Conservation (phyloP, 2,113 vertebrate genomes). For the Copsychus sechellarum region DNA sequence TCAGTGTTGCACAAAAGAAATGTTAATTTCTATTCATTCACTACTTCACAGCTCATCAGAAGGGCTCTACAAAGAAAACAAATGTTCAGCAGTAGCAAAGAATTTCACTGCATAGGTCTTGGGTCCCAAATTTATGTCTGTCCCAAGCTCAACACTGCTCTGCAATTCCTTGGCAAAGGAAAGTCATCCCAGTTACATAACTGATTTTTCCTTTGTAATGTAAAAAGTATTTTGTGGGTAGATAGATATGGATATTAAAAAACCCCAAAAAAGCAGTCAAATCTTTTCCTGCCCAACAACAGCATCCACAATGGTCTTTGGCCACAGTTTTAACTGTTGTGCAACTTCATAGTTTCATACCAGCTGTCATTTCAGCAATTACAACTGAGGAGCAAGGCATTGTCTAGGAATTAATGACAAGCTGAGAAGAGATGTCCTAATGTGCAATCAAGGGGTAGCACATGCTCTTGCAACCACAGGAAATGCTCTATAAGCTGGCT, state of each 20-base stretch:
- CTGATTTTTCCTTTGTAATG: slow-evolving; percentile 50
- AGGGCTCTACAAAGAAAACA: not conserved
- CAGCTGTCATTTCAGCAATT: slow-evolving; percentile 49
- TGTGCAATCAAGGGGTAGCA: slow-evolving; percentile 14
- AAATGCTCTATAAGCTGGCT: not conserved
- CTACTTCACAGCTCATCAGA: slow-evolving; percentile 27
- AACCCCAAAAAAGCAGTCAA: not conserved
- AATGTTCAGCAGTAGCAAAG: slow-evolving; percentile 15
- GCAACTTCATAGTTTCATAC: slow-evolving; percentile 36
- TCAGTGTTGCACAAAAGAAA: not conserved
- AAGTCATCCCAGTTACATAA: slow-evolving; percentile 42
- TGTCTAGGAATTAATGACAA: slow-evolving; percentile 59
- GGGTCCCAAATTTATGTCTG: slow-evolving; percentile 8
- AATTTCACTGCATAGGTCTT: slow-evolving; percentile 35
- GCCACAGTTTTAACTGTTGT: not conserved
- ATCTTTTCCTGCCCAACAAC: not conserved
- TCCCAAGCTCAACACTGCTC: slow-evolving; percentile 11
- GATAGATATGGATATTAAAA: slow-evolving; percentile 18
- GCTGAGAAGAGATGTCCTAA: slow-evolving; percentile 47
- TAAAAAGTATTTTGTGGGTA: slow-evolving; percentile 61
- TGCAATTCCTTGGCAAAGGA: slow-evolving; percentile 35
- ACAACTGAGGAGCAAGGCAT: slow-evolving; percentile 39
- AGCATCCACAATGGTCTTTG: not conserved
- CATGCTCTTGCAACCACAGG: slow-evolving; percentile 2
- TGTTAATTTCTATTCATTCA: not conserved